phyloP scores from a whole-genome alignment of 2,113 vertebrate species.

The Hystrix brachyura region DNA sequence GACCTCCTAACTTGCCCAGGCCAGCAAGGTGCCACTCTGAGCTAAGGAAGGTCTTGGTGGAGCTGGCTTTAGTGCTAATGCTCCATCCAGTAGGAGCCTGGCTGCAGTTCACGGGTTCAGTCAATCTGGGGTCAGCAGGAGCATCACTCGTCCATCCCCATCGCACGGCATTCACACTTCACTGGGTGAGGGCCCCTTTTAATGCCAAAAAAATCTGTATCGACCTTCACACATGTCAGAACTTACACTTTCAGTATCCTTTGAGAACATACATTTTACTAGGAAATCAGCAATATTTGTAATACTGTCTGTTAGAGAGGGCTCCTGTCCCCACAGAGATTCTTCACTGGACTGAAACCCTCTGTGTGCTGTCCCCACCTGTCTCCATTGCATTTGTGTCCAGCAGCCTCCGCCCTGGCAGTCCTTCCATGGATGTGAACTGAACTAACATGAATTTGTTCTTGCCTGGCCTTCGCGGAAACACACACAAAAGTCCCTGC shows the following conservation, averaged over 20 bases:
- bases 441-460: not conserved
- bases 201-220: not conserved
- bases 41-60: not conserved
- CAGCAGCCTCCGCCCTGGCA: not conserved
- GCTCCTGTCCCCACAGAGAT: not conserved
- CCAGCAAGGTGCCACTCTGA: not conserved
- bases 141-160: not conserved
- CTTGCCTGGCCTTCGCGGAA: not conserved
- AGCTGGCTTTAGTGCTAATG: not conserved
- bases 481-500: no score
- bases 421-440: not conserved
- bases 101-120: not conserved
- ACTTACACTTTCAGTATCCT: not conserved
- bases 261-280: not conserved
- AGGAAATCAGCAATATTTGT: not conserved
- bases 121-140: not conserved
- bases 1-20: not conserved
- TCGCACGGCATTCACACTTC: not conserved
- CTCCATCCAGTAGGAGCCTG: not conserved
- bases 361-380: not conserved
- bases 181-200: not conserved
- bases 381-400: not conserved
- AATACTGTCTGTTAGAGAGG: not conserved
- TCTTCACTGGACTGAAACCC: fast-evolving
- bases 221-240: not conserved